Percentiles rank a stretch among this genome's conserved stretches.
Conservation (phyloP, 2,113 vertebrate species). For the Pristiophorus japonicus region DNA sequence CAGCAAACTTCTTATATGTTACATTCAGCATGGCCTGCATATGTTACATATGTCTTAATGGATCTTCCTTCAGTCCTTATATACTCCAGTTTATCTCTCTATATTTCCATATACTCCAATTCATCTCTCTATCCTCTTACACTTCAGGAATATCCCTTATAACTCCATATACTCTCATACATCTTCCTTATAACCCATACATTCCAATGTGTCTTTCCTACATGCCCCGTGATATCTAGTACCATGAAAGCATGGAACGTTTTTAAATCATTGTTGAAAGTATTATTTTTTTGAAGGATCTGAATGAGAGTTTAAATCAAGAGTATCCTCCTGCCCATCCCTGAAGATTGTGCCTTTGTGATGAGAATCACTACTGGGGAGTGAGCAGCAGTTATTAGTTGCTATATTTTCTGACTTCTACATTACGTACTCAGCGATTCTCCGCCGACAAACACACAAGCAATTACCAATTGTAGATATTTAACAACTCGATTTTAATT, state of each 20-base stretch:
- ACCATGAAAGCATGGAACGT: not conserved
- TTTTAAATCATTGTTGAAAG: not conserved
- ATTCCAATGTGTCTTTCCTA: not conserved
- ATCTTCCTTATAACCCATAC: not conserved
- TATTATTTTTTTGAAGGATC: not conserved
- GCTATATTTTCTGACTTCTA: not conserved
- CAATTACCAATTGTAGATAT: not conserved
- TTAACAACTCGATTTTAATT: not conserved
- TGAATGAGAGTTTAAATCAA: not conserved
- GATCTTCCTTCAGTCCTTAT: not conserved
- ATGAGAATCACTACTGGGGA: not conserved
- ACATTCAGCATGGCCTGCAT: not conserved
- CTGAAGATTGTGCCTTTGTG: not conserved
- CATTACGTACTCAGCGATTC: too few relatives aligned
- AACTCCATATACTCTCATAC: not conserved
- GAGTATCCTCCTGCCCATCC: not conserved
- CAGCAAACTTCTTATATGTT: not conserved
- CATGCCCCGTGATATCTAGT: not conserved
- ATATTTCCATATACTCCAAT: not conserved
- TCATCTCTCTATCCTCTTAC: not conserved
- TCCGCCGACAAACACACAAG: not conserved
- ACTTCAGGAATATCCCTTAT: not conserved
- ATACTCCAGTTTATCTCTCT: not conserved
- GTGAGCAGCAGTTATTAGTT: not conserved
- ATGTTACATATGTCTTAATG: not conserved